These are phyloP conservation scores for Lontra canadensis DNA, from an alignment of 2,113 vertebrate genomes.

Conservation along the genomic window DNA sequence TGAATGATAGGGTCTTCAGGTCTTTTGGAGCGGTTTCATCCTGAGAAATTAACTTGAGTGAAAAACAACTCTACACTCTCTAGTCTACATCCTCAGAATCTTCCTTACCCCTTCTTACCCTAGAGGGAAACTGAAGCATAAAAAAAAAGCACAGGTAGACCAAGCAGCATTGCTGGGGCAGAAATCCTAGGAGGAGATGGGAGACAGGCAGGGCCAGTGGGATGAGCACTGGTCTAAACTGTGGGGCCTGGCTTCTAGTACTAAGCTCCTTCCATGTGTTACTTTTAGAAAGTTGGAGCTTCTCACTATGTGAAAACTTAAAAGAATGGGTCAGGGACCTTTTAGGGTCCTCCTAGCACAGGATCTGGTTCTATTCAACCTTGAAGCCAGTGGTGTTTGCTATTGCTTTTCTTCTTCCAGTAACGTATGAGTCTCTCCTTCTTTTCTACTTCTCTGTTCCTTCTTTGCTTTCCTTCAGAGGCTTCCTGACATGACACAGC, in stretches of 20 bases:
- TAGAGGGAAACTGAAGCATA: neutral
- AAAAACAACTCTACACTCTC: neutral
- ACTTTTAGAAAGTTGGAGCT: neutral
- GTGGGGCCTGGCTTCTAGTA: neutral
- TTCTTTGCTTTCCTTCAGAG: neutral
- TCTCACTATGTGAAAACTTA: neutral
- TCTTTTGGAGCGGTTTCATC: neutral
- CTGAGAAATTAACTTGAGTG: neutral
- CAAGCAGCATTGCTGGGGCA: accelerated
- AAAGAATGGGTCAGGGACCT: neutral
- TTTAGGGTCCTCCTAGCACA: neutral
- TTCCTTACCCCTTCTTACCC: neutral
- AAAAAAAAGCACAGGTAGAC: neutral
- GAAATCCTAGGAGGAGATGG: neutral
- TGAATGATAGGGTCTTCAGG: neutral
- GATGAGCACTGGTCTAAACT: neutral
- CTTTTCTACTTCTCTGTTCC: neutral
- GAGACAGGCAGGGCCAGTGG: neutral
- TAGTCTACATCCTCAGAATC: neutral
- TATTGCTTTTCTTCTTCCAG: neutral
- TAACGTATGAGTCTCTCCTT: neutral
- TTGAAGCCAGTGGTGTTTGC: neutral
- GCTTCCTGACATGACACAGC: conserved; percentile 32
- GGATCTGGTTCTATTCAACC: neutral
- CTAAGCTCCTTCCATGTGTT: neutral